These are phyloP conservation scores for Tenodera sinensis DNA, from an alignment of 2,888 invertebrate genomes.

Conservation along the genomic window DNA sequence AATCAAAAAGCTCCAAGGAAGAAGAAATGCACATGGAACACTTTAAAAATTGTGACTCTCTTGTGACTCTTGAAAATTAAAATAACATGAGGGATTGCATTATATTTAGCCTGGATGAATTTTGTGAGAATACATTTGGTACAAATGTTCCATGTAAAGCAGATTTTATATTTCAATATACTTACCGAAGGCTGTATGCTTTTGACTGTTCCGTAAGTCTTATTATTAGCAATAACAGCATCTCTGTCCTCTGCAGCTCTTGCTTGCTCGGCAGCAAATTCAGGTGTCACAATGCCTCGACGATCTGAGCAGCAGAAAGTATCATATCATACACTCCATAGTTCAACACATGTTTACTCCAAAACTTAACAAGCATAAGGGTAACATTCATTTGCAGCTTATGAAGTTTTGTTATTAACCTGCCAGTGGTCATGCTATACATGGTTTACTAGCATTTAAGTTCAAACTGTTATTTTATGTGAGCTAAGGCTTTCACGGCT, in stretches of 20 bases:
- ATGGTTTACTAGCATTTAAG: no score
- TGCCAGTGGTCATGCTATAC: no score
- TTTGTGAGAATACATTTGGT: background rate
- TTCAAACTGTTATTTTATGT: no score
- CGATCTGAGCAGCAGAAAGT: slow-evolving; percentile 46
- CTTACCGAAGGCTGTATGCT: slow-evolving; percentile 42
- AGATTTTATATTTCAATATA: background rate
- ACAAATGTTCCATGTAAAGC: background rate
- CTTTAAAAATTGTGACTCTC: no score
- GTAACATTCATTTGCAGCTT: no score
- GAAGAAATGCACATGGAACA: no score
- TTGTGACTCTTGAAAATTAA: no score
- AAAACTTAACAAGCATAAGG: no score
- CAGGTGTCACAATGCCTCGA: slow-evolving; percentile 66
- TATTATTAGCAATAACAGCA: slow-evolving; percentile 53
- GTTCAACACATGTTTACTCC: background rate
- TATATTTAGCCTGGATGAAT: background rate
- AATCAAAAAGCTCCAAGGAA: no score
- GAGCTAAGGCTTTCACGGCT: no score
- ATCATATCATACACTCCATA: background rate
- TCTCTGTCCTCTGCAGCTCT: slow-evolving; percentile 46
- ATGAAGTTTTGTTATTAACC: no score
- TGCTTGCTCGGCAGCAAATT: slow-evolving; percentile 60
- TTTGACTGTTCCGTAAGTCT: slow-evolving; percentile 53
- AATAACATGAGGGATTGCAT: no score